phyloP scores from a whole-genome alignment of 2,888 invertebrate genomes.

The Serrognathus titanus region DNA sequence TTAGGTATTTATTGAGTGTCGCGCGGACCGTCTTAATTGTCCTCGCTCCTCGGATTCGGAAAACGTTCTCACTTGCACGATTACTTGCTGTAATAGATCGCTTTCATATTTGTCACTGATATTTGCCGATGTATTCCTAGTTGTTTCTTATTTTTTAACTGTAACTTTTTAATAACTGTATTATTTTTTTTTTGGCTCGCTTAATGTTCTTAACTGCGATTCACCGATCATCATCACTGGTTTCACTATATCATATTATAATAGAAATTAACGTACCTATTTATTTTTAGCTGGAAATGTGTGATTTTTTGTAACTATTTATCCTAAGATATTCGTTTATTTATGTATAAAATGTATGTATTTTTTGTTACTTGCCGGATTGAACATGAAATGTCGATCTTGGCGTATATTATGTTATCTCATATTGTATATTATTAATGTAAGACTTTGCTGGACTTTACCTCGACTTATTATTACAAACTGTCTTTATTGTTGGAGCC shows the following conservation, averaged over 20 bases:
- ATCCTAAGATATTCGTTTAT: constrained; percentile 39
- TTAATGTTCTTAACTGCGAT: constrained; percentile 9
- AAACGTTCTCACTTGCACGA: constrained; percentile 8
- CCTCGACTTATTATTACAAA: background rate
- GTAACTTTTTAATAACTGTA: constrained; percentile 4
- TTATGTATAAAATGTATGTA: constrained; percentile 47
- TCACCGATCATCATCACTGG: constrained; percentile 12
- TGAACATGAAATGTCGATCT: constrained; percentile 8
- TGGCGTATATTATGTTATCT: constrained; percentile 33
- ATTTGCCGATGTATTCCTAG: constrained; percentile 23
- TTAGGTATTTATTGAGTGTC: constrained; percentile 30
- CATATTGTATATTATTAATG: constrained; percentile 26
- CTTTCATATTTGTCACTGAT: constrained; percentile 17
- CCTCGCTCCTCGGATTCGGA: background rate
- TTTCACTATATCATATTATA: constrained; percentile 25
- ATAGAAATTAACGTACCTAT: constrained; percentile 46
- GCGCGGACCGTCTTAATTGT: constrained; percentile 5
- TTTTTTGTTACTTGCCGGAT: constrained; percentile 42
- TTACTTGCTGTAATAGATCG: constrained; percentile 16
- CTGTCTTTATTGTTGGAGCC: background rate
- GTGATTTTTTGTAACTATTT: constrained; percentile 46
- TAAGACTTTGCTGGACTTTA: constrained; percentile 26
- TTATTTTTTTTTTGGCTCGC: constrained; percentile 7
- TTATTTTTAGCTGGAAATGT: constrained; percentile 48
- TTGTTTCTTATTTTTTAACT: constrained; percentile 8